Conservation (phyloP, 1,140 invertebrate genomes). For the Platorchestia sp. region DNA sequence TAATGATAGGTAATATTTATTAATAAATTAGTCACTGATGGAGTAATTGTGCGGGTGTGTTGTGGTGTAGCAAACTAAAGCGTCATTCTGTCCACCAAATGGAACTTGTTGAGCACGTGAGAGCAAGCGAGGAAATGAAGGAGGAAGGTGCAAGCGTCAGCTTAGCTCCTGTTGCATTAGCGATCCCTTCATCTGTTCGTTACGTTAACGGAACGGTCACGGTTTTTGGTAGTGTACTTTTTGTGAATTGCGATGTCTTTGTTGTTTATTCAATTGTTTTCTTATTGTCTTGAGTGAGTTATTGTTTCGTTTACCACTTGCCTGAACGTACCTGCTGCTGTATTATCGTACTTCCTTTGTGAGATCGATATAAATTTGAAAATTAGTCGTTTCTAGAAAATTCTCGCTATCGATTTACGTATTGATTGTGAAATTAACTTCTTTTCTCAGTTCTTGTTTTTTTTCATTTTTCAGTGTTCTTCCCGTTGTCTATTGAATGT, state of each 20-base stretch:
- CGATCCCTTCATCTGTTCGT: neutral
- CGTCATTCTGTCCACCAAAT: neutral
- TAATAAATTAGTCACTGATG: neutral
- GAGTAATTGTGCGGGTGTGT: neutral
- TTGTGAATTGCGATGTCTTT: neutral
- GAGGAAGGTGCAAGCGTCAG: neutral
- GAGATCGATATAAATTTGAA: neutral
- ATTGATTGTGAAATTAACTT: neutral
- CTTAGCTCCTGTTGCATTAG: neutral
- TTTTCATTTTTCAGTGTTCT: neutral
- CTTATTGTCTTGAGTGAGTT: neutral
- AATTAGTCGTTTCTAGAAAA: neutral
- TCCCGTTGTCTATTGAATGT: neutral
- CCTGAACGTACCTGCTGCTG: neutral
- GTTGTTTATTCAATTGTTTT: conserved; percentile 36
- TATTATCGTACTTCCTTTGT: neutral
- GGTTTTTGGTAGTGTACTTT: neutral
- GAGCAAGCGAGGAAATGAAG: too few relatives aligned
- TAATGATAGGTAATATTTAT: neutral
- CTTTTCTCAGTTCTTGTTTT: neutral
- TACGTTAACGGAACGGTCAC: neutral
- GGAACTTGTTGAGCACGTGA: too few relatives aligned
- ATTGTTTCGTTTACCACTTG: neutral
- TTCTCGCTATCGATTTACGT: neutral
- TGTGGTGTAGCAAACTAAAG: neutral